phyloP scores from a whole-genome alignment of 2,888 invertebrate genomes.

The Polylopha cassiicola region DNA sequence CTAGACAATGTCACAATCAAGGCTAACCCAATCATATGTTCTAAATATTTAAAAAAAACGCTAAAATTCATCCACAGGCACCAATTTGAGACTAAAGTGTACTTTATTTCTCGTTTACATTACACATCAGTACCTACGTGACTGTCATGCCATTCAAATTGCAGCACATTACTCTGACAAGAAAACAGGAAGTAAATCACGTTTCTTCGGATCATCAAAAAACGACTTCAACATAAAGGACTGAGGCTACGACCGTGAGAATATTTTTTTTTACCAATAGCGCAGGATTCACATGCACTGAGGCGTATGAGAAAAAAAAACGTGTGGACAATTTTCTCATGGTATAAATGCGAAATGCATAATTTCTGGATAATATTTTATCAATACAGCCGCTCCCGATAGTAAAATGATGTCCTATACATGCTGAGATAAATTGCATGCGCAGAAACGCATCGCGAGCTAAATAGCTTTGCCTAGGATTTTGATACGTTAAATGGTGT shows the following conservation, averaged over 20 bases:
- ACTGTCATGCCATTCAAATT: conserved; percentile 16
- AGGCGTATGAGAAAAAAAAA: conserved; percentile 48
- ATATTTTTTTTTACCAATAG: conserved; percentile 46
- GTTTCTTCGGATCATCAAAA: conserved; percentile 45
- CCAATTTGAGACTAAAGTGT: neutral
- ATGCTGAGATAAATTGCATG: conserved; percentile 40
- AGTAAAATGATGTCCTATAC: conserved; percentile 36
- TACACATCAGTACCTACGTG: conserved; percentile 15
- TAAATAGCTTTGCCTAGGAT: conserved; percentile 47
- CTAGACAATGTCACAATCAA: conserved; percentile 69
- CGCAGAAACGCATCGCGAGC: conserved; percentile 52
- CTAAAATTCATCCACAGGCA: conserved; percentile 19
- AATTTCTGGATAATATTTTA: conserved; percentile 32
- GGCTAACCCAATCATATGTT: conserved; percentile 55
- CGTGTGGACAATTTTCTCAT: conserved; percentile 31
- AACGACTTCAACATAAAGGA: conserved; percentile 42
- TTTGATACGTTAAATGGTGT: conserved; percentile 47
- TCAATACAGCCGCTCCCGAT: conserved; percentile 30
- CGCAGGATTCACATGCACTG: conserved; percentile 53
- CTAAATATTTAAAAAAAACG: conserved; percentile 29
- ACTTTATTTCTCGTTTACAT: conserved; percentile 7
- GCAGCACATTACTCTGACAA: conserved; percentile 31
- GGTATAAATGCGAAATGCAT: conserved; percentile 6
- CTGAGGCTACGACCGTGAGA: conserved; percentile 51
- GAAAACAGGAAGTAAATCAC: conserved; percentile 52